Evolutionary conservation across 2,797 vertebrate species (phyloP), one percentile per base, ranked within the genome.

Genomic region (Lutjanus argentimaculatus): DNA sequence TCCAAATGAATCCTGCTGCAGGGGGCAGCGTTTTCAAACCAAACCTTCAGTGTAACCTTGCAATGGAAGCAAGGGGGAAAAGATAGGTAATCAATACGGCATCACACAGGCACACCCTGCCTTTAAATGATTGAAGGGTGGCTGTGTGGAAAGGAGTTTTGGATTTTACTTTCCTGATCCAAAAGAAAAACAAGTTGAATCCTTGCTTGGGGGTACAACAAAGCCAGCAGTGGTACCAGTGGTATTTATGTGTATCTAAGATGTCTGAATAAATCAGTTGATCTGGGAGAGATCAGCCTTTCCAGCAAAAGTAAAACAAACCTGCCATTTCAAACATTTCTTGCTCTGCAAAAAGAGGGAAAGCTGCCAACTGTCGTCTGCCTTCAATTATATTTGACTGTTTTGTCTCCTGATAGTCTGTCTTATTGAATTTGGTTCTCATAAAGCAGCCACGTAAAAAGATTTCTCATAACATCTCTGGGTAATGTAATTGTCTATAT

Each of bases 401-500:
- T 57, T 65, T 56, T 71, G 16, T 78, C 48, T 64, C 43, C 48
- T 68, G 15, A 66, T 57, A 11, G 15, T 55, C 12, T 19, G 17
- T 74, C 63, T 80, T 49, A 75, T 74, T 78, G 15, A 49, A 69
- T 82, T 63, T 78, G 22, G 67, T 57, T 67, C n/a, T 56, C 21
- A 75, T 65, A 67, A 82, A 82, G 30, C 5, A 11, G 36, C 51
- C 70, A 53, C 6, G n/a, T 72, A 65, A 78, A 65, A 36, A 59
- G 14, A 56, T 49, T 45, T 58, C 21, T 45, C 52, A 57, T 61
- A 58, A 55, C 10, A 40, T 71, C 21, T 66, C 72, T 69, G 46
- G 21, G 12, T 75, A 65, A 64, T 61, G 8, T 67, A 55, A 72
- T 45, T 16, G 17, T 1, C 10, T 52, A 6, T 53, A 2, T 65